Percentiles rank a stretch among this genome's conserved stretches.
phyloP scores from a whole-genome alignment of 2,888 invertebrate genomes.

The Thera obeliscata region DNA sequence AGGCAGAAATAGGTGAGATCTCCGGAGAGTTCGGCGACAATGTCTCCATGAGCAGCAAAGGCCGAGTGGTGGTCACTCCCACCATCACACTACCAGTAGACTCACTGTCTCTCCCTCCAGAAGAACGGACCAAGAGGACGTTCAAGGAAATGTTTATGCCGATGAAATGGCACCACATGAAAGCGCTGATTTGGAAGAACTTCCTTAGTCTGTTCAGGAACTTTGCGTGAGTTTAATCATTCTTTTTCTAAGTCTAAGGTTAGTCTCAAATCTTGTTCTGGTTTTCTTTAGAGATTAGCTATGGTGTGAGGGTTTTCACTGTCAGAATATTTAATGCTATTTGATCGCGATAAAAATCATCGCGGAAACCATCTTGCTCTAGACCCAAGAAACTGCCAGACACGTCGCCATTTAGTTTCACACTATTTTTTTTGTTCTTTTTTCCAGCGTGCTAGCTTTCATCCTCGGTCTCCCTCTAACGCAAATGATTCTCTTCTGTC shows the following conservation, averaged over 20 bases:
- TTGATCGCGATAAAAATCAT: no score
- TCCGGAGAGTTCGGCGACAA: conserved; percentile 95
- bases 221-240: conserved; percentile 85
- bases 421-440: not conserved
- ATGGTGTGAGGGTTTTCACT: no score
- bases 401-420: no score
- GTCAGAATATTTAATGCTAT: no score
- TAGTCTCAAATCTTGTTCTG: not conserved
- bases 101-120: conserved; percentile 86
- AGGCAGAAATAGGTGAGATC: conserved; percentile 89
- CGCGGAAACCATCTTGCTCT: no score
- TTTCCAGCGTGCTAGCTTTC: conserved; percentile 89
- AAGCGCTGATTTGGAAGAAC: conserved; percentile 94
- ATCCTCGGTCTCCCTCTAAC: conserved; percentile 93
- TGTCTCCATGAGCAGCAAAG: conserved; percentile 90
- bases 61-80: conserved; percentile 86
- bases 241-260: not conserved
- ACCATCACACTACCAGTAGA: conserved; percentile 77
- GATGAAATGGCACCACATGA: conserved; percentile 89
- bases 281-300: no score
- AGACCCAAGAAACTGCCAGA: no score
- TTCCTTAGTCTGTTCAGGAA: conserved; percentile 94
- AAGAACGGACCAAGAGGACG: conserved; percentile 84
- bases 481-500: conserved; percentile 94
- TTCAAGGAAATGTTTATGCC: conserved; percentile 86